These are phyloP conservation scores for Seira musarum DNA, from an alignment of 2,888 invertebrate genomes.

Conservation along the genomic window DNA sequence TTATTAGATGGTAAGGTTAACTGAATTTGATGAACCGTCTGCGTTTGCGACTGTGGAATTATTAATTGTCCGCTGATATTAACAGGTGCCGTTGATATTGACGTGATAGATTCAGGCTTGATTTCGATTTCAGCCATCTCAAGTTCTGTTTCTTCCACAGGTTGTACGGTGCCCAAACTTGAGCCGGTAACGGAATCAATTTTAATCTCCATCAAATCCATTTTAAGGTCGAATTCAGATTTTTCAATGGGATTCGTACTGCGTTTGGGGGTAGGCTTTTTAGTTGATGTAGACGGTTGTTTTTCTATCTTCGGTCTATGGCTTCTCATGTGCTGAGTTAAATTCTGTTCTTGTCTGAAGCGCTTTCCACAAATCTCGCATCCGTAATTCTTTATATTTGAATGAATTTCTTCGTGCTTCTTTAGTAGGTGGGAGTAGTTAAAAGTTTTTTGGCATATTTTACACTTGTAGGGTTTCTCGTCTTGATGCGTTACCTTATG, in stretches of 20 bases:
- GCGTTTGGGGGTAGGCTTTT: slow-evolving; percentile 6
- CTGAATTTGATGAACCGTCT: too few relatives aligned
- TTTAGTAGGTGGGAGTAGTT: slow-evolving; percentile 25
- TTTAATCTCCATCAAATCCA: too few relatives aligned
- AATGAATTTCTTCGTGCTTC: slow-evolving; percentile 52
- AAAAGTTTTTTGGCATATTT: slow-evolving; percentile 31
- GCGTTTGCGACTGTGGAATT: too few relatives aligned
- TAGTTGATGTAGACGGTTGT: too few relatives aligned
- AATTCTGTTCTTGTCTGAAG: slow-evolving; percentile 33
- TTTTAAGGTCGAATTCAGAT: too few relatives aligned
- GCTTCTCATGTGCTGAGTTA: slow-evolving; percentile 40
- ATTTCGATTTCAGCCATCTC: too few relatives aligned
- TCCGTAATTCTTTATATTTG: slow-evolving; percentile 30
- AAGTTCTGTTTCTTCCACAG: too few relatives aligned
- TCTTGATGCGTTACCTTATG: slow-evolving; percentile 25
- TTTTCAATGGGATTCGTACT: background rate
- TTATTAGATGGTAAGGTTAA: background rate
- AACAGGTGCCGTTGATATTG: too few relatives aligned
- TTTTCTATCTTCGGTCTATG: slow-evolving; percentile 32
- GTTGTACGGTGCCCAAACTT: too few relatives aligned
- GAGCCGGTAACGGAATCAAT: too few relatives aligned
- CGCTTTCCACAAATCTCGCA: slow-evolving; percentile 35
- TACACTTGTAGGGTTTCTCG: slow-evolving; percentile 24
- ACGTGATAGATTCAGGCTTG: too few relatives aligned
- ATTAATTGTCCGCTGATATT: too few relatives aligned